Percentiles rank a stretch among this genome's conserved stretches.
Evolutionary conservation across 2,797 vertebrate genomes (phyloP).

Genomic region (Peromyscus eremicus): DNA sequence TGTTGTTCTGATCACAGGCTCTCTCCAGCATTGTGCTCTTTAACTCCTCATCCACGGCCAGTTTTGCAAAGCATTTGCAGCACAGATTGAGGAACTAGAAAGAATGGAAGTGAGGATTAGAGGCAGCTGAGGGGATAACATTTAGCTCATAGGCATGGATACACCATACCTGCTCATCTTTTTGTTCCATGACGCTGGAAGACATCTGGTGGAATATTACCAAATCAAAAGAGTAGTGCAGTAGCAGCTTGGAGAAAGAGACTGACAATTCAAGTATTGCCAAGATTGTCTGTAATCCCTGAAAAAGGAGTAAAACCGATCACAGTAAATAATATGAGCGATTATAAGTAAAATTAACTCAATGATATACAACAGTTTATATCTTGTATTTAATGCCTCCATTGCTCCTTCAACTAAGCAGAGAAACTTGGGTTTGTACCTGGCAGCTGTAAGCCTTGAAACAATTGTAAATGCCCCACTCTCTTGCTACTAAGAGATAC

Average conservation of each 20-base stretch:
- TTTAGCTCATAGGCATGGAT: not conserved
- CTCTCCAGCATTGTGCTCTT: conserved; percentile 93
- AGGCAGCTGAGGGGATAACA: not conserved
- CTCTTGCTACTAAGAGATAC: not conserved
- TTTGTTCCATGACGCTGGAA: conserved; percentile 87
- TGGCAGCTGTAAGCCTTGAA: conserved; percentile 16
- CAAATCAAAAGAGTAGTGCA: conserved; percentile 93
- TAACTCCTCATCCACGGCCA: conserved; percentile 91
- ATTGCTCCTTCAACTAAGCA: not conserved
- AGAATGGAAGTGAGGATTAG: conserved; percentile 67
- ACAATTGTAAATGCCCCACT: not conserved
- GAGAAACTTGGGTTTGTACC: not conserved
- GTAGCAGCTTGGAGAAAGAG: conserved; percentile 91
- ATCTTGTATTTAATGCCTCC: not conserved
- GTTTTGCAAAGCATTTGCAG: conserved; percentile 94
- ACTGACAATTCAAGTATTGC: conserved; percentile 92
- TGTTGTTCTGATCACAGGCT: conserved; percentile 93
- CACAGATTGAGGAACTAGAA: conserved; percentile 92
- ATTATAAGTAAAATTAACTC: not conserved
- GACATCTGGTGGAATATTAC: conserved; percentile 94
- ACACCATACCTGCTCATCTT: conserved; percentile 88
- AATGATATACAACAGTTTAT: not conserved
- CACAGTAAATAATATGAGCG: not conserved
- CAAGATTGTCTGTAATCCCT: conserved; percentile 93
- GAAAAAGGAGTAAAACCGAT: conserved; percentile 68